phyloP scores from a whole-genome alignment of 2,797 vertebrate genomes.

The Chelon labrosus region DNA sequence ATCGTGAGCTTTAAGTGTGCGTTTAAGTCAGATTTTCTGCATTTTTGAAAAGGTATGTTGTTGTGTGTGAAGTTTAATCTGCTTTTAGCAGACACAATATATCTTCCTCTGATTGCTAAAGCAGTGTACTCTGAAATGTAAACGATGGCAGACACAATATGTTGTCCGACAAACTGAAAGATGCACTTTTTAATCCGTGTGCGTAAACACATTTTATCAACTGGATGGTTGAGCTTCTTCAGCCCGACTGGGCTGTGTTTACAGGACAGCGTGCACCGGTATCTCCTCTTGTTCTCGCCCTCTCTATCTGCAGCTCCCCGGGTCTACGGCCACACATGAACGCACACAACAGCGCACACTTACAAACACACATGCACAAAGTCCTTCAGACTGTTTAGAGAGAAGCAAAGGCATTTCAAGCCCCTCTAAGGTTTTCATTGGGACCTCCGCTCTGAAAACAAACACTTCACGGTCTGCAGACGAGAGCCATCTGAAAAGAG shows the following conservation, averaged over 20 bases:
- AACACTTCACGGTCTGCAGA: conserved; percentile 60
- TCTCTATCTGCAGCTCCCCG: conserved; percentile 6
- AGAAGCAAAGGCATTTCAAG: conserved; percentile 60
- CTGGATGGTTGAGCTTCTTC: conserved; percentile 11
- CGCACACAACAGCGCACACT: conserved; percentile 15
- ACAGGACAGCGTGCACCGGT: conserved; percentile 55
- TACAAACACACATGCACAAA: conserved; percentile 36
- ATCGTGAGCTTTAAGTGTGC: too few species aligned
- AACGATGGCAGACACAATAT: background rate
- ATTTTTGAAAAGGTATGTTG: too few species aligned
- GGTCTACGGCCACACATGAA: conserved; percentile 29
- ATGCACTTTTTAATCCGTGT: background rate
- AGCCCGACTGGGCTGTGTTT: conserved; percentile 58
- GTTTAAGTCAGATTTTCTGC: background rate
- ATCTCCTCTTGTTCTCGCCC: conserved; percentile 32
- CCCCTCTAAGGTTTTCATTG: conserved; percentile 51
- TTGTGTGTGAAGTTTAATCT: too few species aligned
- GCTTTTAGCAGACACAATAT: too few species aligned
- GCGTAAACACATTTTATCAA: conserved; percentile 17
- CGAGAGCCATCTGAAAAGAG: conserved; percentile 46
- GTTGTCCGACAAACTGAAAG: background rate
- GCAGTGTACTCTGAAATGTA: background rate
- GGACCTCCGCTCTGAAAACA: conserved; percentile 66
- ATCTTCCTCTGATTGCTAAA: background rate
- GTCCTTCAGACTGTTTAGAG: conserved; percentile 57